A percentile compares a stretch with the other conserved stretches of the same genome.
These are phyloP conservation scores for Chlamydotis undulata DNA, from an alignment of 2,113 vertebrate genomes.

Conservation along the genomic window DNA sequence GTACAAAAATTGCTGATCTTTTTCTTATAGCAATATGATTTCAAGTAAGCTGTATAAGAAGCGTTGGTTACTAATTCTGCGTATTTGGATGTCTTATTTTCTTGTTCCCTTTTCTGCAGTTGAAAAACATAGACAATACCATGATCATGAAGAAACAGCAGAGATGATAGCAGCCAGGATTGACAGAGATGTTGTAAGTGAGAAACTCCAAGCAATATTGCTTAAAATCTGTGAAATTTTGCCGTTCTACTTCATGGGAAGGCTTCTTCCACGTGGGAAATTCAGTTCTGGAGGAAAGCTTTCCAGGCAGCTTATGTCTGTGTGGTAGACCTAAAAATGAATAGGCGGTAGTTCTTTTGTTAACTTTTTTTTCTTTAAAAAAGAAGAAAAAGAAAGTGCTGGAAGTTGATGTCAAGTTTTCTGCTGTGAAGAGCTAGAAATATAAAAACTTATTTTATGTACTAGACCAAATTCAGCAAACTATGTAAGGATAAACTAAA, in stretches of 20 bases:
- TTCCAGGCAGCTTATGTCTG: background rate
- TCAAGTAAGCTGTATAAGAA: background rate
- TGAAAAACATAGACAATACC: conserved; percentile 74
- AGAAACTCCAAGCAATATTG: background rate
- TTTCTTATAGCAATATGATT: background rate
- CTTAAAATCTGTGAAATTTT: background rate
- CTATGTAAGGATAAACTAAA: background rate
- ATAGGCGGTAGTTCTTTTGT: background rate
- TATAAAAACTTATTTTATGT: background rate
- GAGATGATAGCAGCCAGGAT: conserved; percentile 84
- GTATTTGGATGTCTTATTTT: background rate
- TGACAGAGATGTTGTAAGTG: conserved; percentile 92
- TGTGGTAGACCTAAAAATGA: background rate
- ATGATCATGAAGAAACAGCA: conserved; percentile 76
- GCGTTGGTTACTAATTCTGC: background rate
- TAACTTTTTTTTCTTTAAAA: background rate
- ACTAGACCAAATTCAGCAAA: background rate
- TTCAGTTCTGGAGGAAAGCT: background rate
- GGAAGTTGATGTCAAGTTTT: background rate
- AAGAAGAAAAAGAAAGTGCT: background rate
- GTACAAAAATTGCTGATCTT: background rate
- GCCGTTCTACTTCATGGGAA: background rate
- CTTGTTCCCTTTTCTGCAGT: conserved; percentile 62
- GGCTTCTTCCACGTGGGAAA: background rate
- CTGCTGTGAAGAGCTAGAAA: background rate